Base-by-base conservation (phyloP, 2,888 invertebrate genomes). In the Belgica antarctica region DNA sequence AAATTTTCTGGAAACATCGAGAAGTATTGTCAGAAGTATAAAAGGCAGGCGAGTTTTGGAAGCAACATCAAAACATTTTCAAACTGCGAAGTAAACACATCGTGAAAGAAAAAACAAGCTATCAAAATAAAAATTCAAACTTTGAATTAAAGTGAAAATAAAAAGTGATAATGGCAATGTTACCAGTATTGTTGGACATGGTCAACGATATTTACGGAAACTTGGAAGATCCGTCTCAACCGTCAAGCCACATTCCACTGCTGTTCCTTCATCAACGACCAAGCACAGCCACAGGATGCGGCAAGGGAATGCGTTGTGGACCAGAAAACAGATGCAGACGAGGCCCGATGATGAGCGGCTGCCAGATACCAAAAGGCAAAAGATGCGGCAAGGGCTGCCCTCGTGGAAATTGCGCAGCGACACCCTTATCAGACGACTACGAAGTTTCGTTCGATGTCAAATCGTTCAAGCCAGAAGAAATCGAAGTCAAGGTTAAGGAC, bases 181-280 rank as follows among this genome's bases (percentile, higher is more conserved):
- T 66, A 47, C 66, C 66, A 27, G 28, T 66, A 47, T 66, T 66
- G 17, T 66, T 66, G 15, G 52, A 66, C 28, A 47, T 66, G 47
- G 66, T 66, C 25, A 52, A 66, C 47, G 66, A 66, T 8, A 47
- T 52, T 10, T 52, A 52, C 24, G 4, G 22, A 22, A 52, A 12
- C 24, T 22, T 52, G 5, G 52, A 52, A 5, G 2, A 52, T 22
- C 52, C 17, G 24, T 52, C 52, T 17, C 3, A 52, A 24, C 17
- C 2, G 22, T 47, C 12, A 8, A 15, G 17, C 17, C 12, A 17
- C 52, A 52, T 52, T 52, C 52, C 52, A 22, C 4, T 52, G 19
- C 52, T 52, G 52, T 52, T 52, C 12, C 22, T 52, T 19, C 52
- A 17, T 19, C 52, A 52, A 24, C 4, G 24, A 12, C 34, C 8